A percentile compares a stretch with the other conserved stretches of the same genome.
Conservation (phyloP, 2,888 invertebrate species). For the Antheraea assamensis region DNA sequence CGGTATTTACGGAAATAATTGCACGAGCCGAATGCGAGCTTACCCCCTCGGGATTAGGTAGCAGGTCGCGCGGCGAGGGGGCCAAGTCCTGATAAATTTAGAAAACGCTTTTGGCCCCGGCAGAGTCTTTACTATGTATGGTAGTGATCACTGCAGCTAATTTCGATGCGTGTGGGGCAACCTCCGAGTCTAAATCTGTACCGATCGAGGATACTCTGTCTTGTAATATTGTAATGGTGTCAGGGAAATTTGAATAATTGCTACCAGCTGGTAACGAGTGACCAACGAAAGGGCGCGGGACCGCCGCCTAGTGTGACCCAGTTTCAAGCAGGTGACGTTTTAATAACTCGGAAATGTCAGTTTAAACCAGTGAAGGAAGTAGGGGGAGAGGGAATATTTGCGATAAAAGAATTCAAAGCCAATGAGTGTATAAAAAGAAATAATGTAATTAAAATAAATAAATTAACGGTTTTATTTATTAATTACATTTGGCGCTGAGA, state of each 20-base stretch:
- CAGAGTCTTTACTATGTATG: slow-evolving; percentile 79
- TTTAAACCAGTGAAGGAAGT: slow-evolving; percentile 30
- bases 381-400: slow-evolving; percentile 46
- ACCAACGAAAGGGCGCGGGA: slow-evolving; percentile 36
- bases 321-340: slow-evolving; percentile 46
- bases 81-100: slow-evolving; percentile 64
- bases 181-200: slow-evolving; percentile 54
- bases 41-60: slow-evolving; percentile 27
- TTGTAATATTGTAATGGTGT: slow-evolving; percentile 27
- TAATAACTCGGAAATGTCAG: slow-evolving; percentile 29
- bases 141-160: slow-evolving; percentile 65
- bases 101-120: slow-evolving; percentile 66
- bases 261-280: slow-evolving; percentile 37
- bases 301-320: slow-evolving; percentile 54
- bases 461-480: slow-evolving; percentile 83
- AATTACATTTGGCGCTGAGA: slow-evolving; percentile 82
- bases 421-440: slow-evolving; percentile 79
- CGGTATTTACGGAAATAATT: slow-evolving; percentile 58
- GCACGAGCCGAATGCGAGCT: slow-evolving; percentile 40
- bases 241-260: slow-evolving; percentile 30
- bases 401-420: slow-evolving; percentile 69
- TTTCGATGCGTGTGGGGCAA: slow-evolving; percentile 61
- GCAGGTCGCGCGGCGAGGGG: slow-evolving; percentile 35
- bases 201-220: slow-evolving; percentile 19
- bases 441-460: slow-evolving; percentile 83